phyloP scores from a whole-genome alignment of 2,113 vertebrate genomes.

The Tringa solitaria region DNA sequence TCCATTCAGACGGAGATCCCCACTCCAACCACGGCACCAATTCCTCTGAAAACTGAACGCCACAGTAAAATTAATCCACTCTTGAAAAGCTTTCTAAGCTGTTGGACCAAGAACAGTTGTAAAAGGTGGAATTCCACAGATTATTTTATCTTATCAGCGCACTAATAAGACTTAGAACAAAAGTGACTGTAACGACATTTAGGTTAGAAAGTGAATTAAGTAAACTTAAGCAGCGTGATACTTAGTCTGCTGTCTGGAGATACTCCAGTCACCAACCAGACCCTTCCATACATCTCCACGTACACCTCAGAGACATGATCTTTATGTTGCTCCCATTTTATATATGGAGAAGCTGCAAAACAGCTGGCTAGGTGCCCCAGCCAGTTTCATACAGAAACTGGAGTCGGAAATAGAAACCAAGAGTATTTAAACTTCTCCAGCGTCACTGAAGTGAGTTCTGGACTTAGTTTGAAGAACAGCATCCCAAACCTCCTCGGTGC shows the following conservation, averaged over 20 bases:
- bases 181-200: neutral
- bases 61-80: neutral
- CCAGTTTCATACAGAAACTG: accelerated
- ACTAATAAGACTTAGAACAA: neutral
- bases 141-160: neutral
- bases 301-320: neutral
- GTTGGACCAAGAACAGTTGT: neutral
- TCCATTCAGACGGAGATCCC: neutral
- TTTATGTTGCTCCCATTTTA: neutral
- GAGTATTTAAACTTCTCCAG: neutral
- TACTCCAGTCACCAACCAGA: neutral
- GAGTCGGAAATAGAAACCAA: neutral
- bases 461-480: neutral
- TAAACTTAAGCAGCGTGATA: neutral
- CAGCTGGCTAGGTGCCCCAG: accelerated
- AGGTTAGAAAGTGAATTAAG: neutral
- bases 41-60: neutral
- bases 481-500: neutral
- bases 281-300: neutral
- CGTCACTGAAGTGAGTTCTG: neutral
- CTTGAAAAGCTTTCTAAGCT: neutral
- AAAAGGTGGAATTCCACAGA: neutral
- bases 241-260: neutral
- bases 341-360: neutral
- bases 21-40: neutral